phyloP scores from a whole-genome alignment of 1,140 invertebrate genomes.

The Sycophila sp. region DNA sequence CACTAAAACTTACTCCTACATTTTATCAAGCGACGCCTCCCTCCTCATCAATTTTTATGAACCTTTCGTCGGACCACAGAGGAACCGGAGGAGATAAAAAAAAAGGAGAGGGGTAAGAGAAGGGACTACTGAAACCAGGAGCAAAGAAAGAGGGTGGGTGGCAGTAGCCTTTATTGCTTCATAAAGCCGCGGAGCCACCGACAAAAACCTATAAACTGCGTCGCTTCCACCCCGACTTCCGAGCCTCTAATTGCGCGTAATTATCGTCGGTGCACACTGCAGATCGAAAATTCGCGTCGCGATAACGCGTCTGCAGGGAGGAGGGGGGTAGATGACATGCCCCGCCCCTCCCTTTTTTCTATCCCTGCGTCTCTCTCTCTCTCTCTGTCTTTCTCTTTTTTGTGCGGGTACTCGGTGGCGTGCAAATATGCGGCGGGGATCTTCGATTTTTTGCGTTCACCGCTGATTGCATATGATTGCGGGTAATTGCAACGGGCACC shows the following conservation, averaged over 20 bases:
- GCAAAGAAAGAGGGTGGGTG: neutral
- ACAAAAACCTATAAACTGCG: conserved; percentile 23
- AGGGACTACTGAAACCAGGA: neutral
- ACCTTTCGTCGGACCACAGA: neutral
- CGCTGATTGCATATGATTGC: neutral
- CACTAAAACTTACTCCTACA: neutral
- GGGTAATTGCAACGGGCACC: neutral
- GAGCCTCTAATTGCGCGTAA: conserved; percentile 23
- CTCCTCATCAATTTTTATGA: conserved; percentile 30
- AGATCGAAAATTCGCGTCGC: neutral
- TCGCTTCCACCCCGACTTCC: neutral
- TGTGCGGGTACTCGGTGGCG: neutral
- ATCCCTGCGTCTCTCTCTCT: neutral
- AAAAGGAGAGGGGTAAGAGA: neutral
- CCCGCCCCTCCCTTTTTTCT: no score
- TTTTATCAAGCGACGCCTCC: neutral
- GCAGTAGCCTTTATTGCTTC: conserved; percentile 30
- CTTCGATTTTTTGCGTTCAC: neutral
- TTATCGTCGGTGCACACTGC: neutral
- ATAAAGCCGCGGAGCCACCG: conserved; percentile 2
- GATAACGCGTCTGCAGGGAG: no score
- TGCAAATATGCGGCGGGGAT: neutral
- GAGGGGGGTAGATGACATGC: no score
- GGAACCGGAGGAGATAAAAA: conserved; percentile 2
- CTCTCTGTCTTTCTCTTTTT: neutral